Conservation (phyloP, 2,113 vertebrate genomes). For the Morone saxatilis region DNA sequence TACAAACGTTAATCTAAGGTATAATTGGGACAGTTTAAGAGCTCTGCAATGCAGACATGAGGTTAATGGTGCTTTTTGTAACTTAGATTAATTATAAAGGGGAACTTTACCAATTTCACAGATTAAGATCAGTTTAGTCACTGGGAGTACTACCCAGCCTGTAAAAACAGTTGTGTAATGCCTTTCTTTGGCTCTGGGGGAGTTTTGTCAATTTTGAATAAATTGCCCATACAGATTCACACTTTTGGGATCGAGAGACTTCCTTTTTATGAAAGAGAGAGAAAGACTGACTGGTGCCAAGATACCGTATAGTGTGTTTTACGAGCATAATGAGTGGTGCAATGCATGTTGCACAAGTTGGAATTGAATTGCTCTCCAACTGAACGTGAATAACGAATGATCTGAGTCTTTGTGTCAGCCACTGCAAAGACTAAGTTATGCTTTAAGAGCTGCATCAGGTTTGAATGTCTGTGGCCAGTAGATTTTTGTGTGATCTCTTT, state of each 20-base stretch:
- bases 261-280: background rate
- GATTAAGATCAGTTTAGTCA: background rate
- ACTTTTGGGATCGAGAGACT: background rate
- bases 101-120: background rate
- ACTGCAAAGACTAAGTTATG: background rate
- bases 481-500: background rate
- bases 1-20: conserved; percentile 28
- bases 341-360: background rate
- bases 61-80: conserved; percentile 8
- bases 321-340: conserved; percentile 12
- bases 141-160: background rate
- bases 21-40: conserved; percentile 10
- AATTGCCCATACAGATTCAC: no score
- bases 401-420: background rate
- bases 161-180: background rate
- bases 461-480: background rate
- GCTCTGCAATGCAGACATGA: background rate
- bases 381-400: background rate
- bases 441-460: background rate
- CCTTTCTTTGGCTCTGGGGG: background rate
- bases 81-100: conserved; percentile 25
- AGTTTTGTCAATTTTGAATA: background rate
- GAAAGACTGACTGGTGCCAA: background rate
- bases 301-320: background rate
- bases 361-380: background rate